Evolutionary conservation across 2,797 vertebrate species (phyloP).

Genomic region (Mus spretus): DNA sequence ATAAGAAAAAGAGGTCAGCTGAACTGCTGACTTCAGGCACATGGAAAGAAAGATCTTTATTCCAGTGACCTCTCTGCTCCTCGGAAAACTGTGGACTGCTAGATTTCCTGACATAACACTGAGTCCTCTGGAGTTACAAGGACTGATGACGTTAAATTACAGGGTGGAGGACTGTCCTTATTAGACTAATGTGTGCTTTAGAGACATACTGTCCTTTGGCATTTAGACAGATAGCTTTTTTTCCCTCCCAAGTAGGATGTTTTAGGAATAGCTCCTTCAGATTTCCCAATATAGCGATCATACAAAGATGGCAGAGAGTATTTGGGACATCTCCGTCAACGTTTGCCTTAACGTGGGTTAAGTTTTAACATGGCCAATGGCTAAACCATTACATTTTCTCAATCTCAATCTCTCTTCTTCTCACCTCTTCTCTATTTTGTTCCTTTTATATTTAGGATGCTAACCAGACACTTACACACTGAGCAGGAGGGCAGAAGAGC

Average conservation of each 20-base stretch:
- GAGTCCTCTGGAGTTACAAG: slow-evolving; percentile 45
- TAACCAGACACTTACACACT: background rate
- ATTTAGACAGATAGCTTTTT: background rate
- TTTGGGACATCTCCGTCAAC: background rate
- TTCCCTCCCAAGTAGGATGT: background rate
- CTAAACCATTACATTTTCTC: background rate
- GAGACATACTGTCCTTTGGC: slow-evolving; percentile 22
- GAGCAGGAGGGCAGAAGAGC: background rate
- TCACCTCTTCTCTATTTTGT: background rate
- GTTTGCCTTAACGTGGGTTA: background rate
- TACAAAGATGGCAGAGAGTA: background rate
- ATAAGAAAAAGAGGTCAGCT: slow-evolving; percentile 37
- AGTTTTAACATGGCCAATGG: background rate
- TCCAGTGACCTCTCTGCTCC: slow-evolving; percentile 77
- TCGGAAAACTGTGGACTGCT: slow-evolving; percentile 75
- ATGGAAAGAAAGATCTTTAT: slow-evolving; percentile 83
- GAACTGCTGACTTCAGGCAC: slow-evolving; percentile 74
- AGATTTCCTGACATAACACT: slow-evolving; percentile 70
- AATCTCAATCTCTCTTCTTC: background rate
- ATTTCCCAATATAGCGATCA: background rate
- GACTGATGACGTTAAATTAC: background rate
- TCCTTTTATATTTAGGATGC: background rate
- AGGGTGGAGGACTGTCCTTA: background rate
- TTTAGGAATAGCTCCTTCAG: background rate
- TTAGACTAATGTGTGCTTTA: background rate